Conservation (phyloP, 2,888 invertebrate genomes). For the Himalopsyche anomala region DNA sequence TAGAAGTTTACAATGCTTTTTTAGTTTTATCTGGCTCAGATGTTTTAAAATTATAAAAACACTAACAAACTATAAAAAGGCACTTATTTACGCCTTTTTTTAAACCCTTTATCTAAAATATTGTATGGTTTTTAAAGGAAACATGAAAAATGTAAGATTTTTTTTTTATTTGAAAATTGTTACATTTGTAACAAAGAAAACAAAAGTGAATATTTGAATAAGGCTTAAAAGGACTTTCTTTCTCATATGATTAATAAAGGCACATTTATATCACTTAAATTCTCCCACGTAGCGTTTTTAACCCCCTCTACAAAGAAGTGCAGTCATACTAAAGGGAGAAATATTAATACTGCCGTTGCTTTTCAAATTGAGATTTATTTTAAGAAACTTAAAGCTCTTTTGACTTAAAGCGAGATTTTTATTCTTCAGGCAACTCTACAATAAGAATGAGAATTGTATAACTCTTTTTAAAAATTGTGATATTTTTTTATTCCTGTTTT, state of each 20-base stretch:
- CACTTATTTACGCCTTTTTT: too few species aligned
- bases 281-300: slow-evolving; percentile 22
- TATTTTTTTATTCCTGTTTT: too few species aligned
- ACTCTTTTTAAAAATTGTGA: slow-evolving; percentile 6
- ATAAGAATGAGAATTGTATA: slow-evolving; percentile 45
- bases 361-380: slow-evolving; percentile 56
- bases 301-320: slow-evolving; percentile 44
- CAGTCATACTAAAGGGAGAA: slow-evolving; percentile 55
- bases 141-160: background rate
- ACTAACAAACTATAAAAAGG: too few species aligned
- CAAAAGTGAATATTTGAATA: slow-evolving; percentile 2
- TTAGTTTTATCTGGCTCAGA: too few species aligned
- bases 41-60: too few species aligned
- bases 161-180: background rate
- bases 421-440: background rate
- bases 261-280: slow-evolving; percentile 62
- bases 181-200: background rate
- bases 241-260: slow-evolving; percentile 54
- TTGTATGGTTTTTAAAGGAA: too few species aligned
- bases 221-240: slow-evolving; percentile 28
- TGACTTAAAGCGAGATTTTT: slow-evolving; percentile 3
- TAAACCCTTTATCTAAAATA: too few species aligned
- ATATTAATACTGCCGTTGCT: slow-evolving; percentile 59
- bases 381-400: background rate
- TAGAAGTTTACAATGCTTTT: too few species aligned